Evolutionary conservation across 2,113 vertebrate genomes (phyloP).

Genomic region (Pedetes capensis): DNA sequence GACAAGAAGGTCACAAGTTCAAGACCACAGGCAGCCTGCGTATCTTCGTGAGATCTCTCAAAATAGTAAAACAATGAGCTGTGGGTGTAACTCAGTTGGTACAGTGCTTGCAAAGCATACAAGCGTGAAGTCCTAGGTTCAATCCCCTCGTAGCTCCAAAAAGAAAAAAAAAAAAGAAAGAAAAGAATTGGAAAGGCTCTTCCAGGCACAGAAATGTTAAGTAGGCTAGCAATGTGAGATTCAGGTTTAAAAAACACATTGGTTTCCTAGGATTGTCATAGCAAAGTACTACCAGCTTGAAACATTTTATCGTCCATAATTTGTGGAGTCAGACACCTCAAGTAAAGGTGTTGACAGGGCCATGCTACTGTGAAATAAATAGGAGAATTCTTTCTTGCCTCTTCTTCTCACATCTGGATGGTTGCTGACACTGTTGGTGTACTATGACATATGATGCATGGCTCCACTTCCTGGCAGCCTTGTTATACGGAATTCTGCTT

Average conservation of each 20-base stretch:
- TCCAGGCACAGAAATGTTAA: background rate
- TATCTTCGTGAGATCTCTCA: no score
- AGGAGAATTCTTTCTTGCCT: background rate
- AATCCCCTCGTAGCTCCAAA: no score
- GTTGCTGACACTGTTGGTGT: background rate
- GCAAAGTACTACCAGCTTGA: background rate
- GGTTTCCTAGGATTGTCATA: background rate
- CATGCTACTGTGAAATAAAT: background rate
- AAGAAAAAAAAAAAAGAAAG: no score
- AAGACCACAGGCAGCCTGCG: no score
- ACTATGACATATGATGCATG: background rate
- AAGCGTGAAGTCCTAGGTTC: no score
- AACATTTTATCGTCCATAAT: background rate
- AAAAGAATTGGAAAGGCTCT: no score
- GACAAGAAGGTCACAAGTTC: no score
- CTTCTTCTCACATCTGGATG: background rate
- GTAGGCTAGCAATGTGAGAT: background rate
- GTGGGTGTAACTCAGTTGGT: no score
- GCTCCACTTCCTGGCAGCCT: background rate
- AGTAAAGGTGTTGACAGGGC: background rate
- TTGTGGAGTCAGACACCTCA: background rate
- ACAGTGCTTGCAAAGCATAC: no score
- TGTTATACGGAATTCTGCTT: background rate
- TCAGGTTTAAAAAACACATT: background rate
- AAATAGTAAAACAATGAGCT: no score